A percentile compares a stretch with the other conserved stretches of the same genome.
These are phyloP conservation scores for Plagodis dolabraria DNA, from an alignment of 2,888 invertebrate genomes.

Conservation along the genomic window DNA sequence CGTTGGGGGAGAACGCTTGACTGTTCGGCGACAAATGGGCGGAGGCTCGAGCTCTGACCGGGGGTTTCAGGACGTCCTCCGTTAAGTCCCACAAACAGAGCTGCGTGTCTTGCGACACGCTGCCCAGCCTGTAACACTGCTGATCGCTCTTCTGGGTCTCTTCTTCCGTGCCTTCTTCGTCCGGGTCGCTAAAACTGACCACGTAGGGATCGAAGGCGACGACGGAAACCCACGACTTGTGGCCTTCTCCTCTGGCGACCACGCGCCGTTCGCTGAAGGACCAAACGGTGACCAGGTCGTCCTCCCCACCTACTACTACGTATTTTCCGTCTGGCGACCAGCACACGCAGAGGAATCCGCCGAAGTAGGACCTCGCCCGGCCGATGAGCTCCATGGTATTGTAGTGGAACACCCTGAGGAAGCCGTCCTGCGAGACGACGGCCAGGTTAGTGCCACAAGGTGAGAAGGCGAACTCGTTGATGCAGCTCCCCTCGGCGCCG, in stretches of 20 bases:
- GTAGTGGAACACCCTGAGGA: constrained; percentile 97
- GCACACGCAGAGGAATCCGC: constrained; percentile 98
- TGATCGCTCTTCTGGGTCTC: constrained; percentile 61
- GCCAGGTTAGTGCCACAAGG: constrained; percentile 97
- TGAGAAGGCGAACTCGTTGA: constrained; percentile 99
- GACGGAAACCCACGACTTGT: constrained; percentile 98
- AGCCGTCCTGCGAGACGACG: constrained; percentile 97
- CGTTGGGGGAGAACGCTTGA: constrained; percentile 88
- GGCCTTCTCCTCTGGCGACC: constrained; percentile 98
- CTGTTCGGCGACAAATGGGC: constrained; percentile 24
- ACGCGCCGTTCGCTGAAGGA: constrained; percentile 96
- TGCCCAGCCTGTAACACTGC: constrained; percentile 94
- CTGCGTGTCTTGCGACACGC: constrained; percentile 99
- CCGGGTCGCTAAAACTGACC: constrained; percentile 88
- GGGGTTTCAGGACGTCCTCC: constrained; percentile 95
- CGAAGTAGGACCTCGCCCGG: constrained; percentile 97
- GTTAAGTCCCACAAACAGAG: constrained; percentile 99
- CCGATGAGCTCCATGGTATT: constrained; percentile 98
- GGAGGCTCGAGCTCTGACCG: constrained; percentile 59
- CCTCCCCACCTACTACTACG: constrained; percentile 98
- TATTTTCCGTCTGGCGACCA: constrained; percentile 99
- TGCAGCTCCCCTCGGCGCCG: constrained; percentile 91
- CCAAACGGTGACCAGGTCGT: constrained; percentile 99
- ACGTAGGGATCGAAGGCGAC: constrained; percentile 97
- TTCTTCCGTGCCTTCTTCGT: constrained; percentile 76